phyloP scores from a whole-genome alignment of 2,797 vertebrate genomes.

The Sparus aurata region DNA sequence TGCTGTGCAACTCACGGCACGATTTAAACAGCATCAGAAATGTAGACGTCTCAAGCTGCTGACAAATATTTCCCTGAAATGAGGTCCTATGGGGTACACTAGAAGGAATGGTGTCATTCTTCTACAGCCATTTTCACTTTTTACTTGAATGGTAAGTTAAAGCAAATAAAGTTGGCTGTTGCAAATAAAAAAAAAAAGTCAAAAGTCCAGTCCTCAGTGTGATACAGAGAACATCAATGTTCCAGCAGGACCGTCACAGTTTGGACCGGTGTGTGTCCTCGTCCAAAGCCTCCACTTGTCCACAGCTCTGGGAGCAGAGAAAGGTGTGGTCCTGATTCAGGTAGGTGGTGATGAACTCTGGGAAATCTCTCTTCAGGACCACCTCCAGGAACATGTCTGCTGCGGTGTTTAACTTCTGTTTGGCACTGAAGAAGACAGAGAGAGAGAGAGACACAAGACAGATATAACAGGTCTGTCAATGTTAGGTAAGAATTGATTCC shows the following conservation, averaged over 20 bases:
- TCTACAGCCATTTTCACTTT: too few relatives aligned
- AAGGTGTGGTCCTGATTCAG: conserved; percentile 84
- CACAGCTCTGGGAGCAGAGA: conserved; percentile 67
- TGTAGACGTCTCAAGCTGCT: too few relatives aligned
- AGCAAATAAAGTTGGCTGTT: too few relatives aligned
- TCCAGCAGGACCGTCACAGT: conserved; percentile 62
- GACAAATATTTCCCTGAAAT: too few relatives aligned
- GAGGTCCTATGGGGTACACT: too few relatives aligned
- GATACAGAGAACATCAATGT: background rate
- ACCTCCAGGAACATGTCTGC: conserved; percentile 82
- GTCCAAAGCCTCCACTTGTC: background rate
- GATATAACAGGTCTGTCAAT: background rate
- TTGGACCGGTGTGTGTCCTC: conserved; percentile 39
- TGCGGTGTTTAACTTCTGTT: conserved; percentile 69
- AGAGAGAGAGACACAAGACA: background rate
- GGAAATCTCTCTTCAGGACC: conserved; percentile 82
- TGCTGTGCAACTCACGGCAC: too few relatives aligned
- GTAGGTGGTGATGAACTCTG: conserved; percentile 86
- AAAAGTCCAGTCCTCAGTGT: background rate
- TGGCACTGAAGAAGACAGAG: conserved; percentile 64
- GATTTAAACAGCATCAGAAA: too few relatives aligned
- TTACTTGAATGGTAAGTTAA: too few relatives aligned
- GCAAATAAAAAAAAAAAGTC: too few relatives aligned
- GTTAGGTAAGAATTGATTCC: too few relatives aligned
- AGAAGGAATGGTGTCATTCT: too few relatives aligned